phyloP scores from a whole-genome alignment of 1,140 invertebrate species.

The Caenorhabditis brenneri region DNA sequence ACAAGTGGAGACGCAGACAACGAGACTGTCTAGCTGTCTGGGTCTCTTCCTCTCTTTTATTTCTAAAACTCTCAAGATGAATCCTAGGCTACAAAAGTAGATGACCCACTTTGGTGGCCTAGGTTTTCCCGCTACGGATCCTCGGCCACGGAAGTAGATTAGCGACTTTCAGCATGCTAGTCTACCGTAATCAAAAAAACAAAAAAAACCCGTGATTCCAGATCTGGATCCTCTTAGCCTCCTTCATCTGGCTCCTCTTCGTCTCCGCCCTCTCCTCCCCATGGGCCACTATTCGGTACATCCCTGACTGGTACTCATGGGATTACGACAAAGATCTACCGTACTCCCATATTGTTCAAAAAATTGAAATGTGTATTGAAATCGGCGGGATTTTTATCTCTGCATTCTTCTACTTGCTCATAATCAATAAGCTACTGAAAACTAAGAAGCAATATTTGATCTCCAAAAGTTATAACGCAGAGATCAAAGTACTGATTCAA shows the following conservation, averaged over 20 bases:
- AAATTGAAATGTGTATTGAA: slow-evolving; percentile 60
- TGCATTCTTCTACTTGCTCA: slow-evolving; percentile 57
- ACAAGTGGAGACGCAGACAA: too few species aligned
- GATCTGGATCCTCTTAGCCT: slow-evolving; percentile 50
- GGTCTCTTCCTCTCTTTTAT: too few species aligned
- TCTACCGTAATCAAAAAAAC: too few species aligned
- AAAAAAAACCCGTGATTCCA: too few species aligned
- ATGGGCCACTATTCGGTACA: slow-evolving; percentile 49
- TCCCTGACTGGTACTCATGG: slow-evolving; percentile 57
- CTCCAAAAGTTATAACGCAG: slow-evolving; percentile 52
- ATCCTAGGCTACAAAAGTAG: too few species aligned
- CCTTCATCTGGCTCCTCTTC: slow-evolving; percentile 46
- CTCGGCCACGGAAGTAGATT: too few species aligned
- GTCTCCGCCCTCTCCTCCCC: slow-evolving; percentile 55
- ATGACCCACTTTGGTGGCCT: too few species aligned
- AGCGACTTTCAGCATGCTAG: too few species aligned
- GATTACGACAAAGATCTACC: slow-evolving; percentile 56
- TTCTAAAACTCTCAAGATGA: too few species aligned
- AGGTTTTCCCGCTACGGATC: too few species aligned
- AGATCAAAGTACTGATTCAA: slow-evolving; percentile 61
- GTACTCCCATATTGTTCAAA: slow-evolving; percentile 55
- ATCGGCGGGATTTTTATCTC: slow-evolving; percentile 58
- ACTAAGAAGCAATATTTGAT: slow-evolving; percentile 53
- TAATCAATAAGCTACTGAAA: slow-evolving; percentile 53
- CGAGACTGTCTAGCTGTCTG: too few species aligned